phyloP scores from a whole-genome alignment of 1,140 invertebrate genomes.

The Proales similis region DNA sequence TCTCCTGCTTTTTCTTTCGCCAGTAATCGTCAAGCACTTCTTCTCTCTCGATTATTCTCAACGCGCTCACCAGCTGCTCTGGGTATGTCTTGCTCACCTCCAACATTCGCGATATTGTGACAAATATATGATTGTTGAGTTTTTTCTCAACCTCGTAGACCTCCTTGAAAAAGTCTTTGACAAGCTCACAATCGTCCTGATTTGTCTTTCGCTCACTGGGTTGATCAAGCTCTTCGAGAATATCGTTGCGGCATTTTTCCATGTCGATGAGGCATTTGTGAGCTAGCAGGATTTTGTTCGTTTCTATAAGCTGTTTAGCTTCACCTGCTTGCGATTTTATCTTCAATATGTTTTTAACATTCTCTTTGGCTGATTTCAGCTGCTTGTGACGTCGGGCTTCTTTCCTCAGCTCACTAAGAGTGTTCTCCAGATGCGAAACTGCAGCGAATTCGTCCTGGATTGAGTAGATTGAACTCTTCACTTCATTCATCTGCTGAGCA shows the following conservation, averaged over 20 bases:
- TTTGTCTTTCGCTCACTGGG: conserved; percentile 18
- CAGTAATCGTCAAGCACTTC: conserved; percentile 34
- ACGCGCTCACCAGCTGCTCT: conserved; percentile 20
- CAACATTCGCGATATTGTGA: conserved; percentile 7
- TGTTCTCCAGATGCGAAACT: conserved; percentile 30
- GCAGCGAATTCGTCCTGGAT: conserved; percentile 26
- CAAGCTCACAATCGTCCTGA: conserved; percentile 29
- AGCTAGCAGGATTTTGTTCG: conserved; percentile 23
- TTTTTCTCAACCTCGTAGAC: neutral
- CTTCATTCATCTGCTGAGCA: conserved; percentile 10
- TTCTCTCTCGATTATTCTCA: conserved; percentile 32
- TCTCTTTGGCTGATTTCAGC: conserved; percentile 19
- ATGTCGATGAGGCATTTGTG: conserved; percentile 33
- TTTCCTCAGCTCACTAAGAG: conserved; percentile 24
- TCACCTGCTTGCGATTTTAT: conserved; percentile 10
- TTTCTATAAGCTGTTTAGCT: conserved; percentile 19
- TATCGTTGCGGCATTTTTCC: conserved; percentile 33
- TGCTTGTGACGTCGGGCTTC: conserved; percentile 25
- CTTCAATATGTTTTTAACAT: conserved; percentile 36
- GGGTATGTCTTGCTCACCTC: conserved; percentile 15
- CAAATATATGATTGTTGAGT: conserved; percentile 21
- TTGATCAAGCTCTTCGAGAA: conserved; percentile 18
- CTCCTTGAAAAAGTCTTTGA: conserved; percentile 31
- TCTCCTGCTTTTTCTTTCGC: conserved; percentile 31
- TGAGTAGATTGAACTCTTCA: conserved; percentile 18